Evolutionary conservation across 2,113 vertebrate species (phyloP), one percentile per base, ranked within the genome.

Genomic region (Sorex araneus): DNA sequence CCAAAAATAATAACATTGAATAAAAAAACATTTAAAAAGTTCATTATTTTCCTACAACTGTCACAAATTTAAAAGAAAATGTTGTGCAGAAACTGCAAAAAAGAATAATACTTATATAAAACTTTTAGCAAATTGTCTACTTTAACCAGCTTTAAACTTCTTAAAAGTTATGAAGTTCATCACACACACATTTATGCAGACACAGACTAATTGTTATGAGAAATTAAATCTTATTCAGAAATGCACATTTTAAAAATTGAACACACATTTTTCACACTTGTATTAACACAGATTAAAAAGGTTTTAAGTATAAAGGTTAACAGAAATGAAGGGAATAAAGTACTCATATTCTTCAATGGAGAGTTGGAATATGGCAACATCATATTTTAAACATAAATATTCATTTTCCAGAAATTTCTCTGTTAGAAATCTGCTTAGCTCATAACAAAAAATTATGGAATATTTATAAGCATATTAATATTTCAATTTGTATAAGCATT

Each of bases 221-320:
- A n/a, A 75, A 79, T 76, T 77, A 30, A 77, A 45, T 13, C 18
- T 89, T 76, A 75, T 28, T 88, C 60, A 84, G n/a, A 83, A 92
- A 78, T 60, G 70, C 21, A 85, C 85, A 77, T 64, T 76, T 57
- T 8, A 19, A 40, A 43, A 86, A 94, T 94, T 79, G 82, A 28
- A 19, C 57, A 34, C 74, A 70, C 7, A 83, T 47, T 83, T 92
- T 57, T 80, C 86, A 90, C 87, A 87, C 73, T 30, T 92, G 90
- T 11, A 74, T 25, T 66, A 28, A 32, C 60, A 75, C 25, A 69
- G 40, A 80, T 87, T 19, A 92, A 79, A 90, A 71, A 32, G 12
- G 75, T 92, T 70, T 76, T 79, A 92, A 77, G 23, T 36, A 36
- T 23, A 63, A 63, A 85, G 3, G 2, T 50, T 75, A 70, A 23